Base-by-base conservation (phyloP, 2,797 vertebrate genomes). In the Apogon hyalosoma region DNA sequence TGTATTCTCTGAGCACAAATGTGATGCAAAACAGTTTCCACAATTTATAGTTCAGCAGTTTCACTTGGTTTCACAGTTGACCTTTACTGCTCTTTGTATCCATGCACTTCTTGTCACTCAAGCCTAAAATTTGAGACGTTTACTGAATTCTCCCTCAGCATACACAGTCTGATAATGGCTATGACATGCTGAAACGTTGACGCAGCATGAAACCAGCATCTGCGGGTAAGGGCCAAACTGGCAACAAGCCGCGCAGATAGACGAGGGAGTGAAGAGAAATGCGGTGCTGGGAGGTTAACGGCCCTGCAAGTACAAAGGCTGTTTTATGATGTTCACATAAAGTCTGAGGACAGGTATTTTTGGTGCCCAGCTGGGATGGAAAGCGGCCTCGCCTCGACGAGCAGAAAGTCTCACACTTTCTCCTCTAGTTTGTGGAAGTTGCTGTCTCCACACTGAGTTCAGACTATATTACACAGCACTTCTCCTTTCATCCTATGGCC, bases 291-390 rank as follows among this genome's bases (percentile, higher is more conserved):
- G 69, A 75, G 69, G 56, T 87, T 87, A 82, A 86, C 68, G 42
- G 80, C 58, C 73, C 79, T 49, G 73, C 67, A 50, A 82, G 78
- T 71, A 86, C 84, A 86, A 78, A 75, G 76, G 67, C 14, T 70
- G 52, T 88, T 91, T 88, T 86, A 90, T 69, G 77, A 79, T 57
- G 70, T 52, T 78, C 76, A 59, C 66, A 79, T 80, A 72, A 87
- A 86, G 61, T 79, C 55, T 77, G 57, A 69, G 75, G 75, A 79
- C 77, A 77, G 79, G 84, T 87, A 86, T 83, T 87, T 89, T 83
- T 64, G 80, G 85, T 82, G 43, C 69, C 54, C 59, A 69, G 77
- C 80, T 63, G 54, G 69, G 65, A 54, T 45, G 73, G 75, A 80
- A 45, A 49, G 53, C 19, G 11, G 79, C 73, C 53, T 67, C 21